These are phyloP conservation scores for Sitophilus oryzae DNA, from an alignment of 1,140 invertebrate genomes.

Conservation along the genomic window DNA sequence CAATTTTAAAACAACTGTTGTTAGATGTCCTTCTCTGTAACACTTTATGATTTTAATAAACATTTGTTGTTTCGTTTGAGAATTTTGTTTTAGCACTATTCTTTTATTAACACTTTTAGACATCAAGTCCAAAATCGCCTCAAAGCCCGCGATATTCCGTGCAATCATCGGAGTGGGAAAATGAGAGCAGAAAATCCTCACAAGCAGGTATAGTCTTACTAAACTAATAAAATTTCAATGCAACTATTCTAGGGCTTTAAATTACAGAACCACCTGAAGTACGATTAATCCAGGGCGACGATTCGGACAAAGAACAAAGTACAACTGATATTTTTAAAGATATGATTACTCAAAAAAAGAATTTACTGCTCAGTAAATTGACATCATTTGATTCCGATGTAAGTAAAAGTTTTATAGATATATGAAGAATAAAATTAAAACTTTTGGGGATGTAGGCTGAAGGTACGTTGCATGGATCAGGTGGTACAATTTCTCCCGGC, in stretches of 20 bases:
- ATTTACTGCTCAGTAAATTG: conserved; percentile 76
- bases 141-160: conserved; percentile 52
- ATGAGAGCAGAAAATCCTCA: conserved; percentile 49
- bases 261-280: conserved; percentile 47
- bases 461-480: conserved; percentile 59
- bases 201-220: conserved; percentile 40
- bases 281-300: conserved; percentile 40
- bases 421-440: not conserved
- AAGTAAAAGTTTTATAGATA: conserved; percentile 42
- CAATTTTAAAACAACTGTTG: no score
- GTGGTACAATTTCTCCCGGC: conserved; percentile 53
- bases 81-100: no score
- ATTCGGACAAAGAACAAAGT: conserved; percentile 54
- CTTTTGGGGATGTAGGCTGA: conserved; percentile 37
- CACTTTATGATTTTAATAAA: no score
- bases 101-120: conserved; percentile 24
- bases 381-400: conserved; percentile 87
- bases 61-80: no score
- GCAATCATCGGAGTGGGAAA: conserved; percentile 46
- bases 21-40: no score
- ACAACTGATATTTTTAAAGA: conserved; percentile 83
- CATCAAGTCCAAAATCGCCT: conserved; percentile 54
- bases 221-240: not conserved
- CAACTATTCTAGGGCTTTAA: not conserved
- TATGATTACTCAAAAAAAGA: conserved; percentile 81